Evolutionary conservation across 2,113 vertebrate species (phyloP).

Genomic region (Seriola dumerili): DNA sequence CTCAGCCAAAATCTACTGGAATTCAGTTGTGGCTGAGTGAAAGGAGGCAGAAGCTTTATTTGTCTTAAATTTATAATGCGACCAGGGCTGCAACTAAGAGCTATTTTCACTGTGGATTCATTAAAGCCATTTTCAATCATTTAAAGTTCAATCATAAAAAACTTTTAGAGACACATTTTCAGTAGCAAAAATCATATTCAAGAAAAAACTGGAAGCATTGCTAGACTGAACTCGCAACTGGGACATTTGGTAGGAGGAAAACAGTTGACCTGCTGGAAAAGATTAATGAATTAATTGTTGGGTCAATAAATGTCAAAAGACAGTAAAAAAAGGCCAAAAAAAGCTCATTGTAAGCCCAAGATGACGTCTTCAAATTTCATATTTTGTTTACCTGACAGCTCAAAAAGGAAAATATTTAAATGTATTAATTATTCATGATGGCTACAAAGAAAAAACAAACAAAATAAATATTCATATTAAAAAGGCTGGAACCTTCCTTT

Average conservation of each 20-base stretch:
- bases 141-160: not conserved
- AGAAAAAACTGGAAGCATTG: no score
- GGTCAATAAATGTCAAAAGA: not conserved
- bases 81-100: not conserved
- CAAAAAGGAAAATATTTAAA: no score
- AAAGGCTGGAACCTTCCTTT: not conserved
- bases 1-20: not conserved
- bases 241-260: no score
- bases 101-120: not conserved
- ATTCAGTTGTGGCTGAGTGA: not conserved
- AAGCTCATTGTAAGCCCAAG: not conserved
- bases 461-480: no score
- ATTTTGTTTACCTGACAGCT: not conserved
- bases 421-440: not conserved
- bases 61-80: not conserved
- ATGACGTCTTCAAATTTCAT: not conserved
- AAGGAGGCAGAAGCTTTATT: no score
- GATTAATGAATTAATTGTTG: not conserved
- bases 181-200: no score
- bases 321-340: not conserved
- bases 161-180: no score
- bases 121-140: no score
- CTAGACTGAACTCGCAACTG: no score
- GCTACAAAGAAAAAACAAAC: not conserved
- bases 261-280: no score